Evolutionary conservation across 2,797 vertebrate species (phyloP).

Genomic region (Cynodonichthys magdalenae): DNA sequence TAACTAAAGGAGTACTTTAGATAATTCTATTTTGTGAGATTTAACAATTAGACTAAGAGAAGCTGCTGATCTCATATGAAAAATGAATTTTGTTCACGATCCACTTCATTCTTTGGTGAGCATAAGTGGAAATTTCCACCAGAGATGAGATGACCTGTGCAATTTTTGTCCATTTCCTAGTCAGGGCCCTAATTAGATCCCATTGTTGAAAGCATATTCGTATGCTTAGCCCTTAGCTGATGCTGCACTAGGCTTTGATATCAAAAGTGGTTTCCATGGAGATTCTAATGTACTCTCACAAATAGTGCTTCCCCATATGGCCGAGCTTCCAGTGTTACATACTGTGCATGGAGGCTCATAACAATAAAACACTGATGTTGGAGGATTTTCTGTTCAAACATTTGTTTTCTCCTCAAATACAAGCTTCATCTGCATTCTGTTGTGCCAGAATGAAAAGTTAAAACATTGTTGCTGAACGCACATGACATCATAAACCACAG

Average conservation of each 20-base stretch:
- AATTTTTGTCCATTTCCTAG: conserved; percentile 68
- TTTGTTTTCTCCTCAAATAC: background rate
- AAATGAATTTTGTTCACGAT: conserved; percentile 10
- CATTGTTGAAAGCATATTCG: conserved; percentile 78
- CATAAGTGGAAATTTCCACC: conserved; percentile 56
- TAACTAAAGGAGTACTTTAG: conserved; percentile 18
- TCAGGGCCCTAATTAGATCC: conserved; percentile 77
- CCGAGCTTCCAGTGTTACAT: conserved; percentile 46
- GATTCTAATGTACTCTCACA: conserved; percentile 81
- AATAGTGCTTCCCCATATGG: conserved; percentile 76
- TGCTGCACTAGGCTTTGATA: conserved; percentile 74
- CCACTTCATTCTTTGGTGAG: conserved; percentile 19
- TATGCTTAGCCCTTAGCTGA: conserved; percentile 72
- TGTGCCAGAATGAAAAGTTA: conserved; percentile 40
- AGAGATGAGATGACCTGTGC: conserved; percentile 58
- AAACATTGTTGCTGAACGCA: conserved; percentile 31
- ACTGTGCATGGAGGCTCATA: conserved; percentile 13
- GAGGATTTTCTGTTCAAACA: conserved; percentile 1
- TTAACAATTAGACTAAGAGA: conserved; percentile 20
- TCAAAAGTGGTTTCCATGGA: conserved; percentile 88
- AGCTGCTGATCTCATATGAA: conserved; percentile 17
- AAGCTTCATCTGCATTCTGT: conserved; percentile 25
- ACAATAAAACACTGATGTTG: conserved; percentile 6
- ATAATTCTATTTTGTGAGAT: conserved; percentile 13
- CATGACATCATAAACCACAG: conserved; percentile 62